Evolutionary conservation across 2,797 vertebrate genomes (phyloP).

Genomic region (Lates japonicus): DNA sequence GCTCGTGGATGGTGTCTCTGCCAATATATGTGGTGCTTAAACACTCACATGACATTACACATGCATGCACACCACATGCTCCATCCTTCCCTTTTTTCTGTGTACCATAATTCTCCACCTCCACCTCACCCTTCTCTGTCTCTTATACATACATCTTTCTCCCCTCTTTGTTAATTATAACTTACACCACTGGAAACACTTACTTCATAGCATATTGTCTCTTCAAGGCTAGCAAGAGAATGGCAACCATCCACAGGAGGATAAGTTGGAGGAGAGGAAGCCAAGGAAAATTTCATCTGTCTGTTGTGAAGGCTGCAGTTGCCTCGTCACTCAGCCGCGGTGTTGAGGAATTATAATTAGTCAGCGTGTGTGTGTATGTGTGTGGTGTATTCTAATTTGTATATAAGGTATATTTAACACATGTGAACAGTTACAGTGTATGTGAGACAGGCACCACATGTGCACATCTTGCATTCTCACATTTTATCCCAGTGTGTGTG

Average conservation of each 20-base stretch:
- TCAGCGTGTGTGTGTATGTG: conserved; percentile 69
- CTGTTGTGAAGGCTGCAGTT: conserved; percentile 97
- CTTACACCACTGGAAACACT: conserved; percentile 97
- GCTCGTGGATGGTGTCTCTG: neutral
- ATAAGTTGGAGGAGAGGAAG: conserved; percentile 99
- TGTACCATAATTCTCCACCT: conserved; percentile 13
- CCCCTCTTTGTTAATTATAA: conserved; percentile 98
- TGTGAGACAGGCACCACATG: conserved; percentile 32
- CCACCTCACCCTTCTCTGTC: conserved; percentile 43
- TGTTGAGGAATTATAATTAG: conserved; percentile 93
- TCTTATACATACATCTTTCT: conserved; percentile 82
- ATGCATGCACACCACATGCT: conserved; percentile 31
- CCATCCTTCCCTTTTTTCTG: conserved; percentile 31
- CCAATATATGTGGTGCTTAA: conserved; percentile 64
- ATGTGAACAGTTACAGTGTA: conserved; percentile 48
- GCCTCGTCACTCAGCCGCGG: conserved; percentile 94
- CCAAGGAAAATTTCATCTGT: conserved; percentile 99
- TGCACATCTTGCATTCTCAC: conserved; percentile 36
- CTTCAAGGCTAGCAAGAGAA: conserved; percentile 96
- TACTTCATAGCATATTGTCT: conserved; percentile 99
- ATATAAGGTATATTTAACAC: conserved; percentile 49
- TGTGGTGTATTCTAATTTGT: conserved; percentile 42
- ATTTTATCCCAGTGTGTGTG: conserved; percentile 37
- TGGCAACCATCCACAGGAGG: conserved; percentile 99
- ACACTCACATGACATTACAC: conserved; percentile 47